Conservation (phyloP, 2,113 vertebrate genomes). For the Silurus glanis region DNA sequence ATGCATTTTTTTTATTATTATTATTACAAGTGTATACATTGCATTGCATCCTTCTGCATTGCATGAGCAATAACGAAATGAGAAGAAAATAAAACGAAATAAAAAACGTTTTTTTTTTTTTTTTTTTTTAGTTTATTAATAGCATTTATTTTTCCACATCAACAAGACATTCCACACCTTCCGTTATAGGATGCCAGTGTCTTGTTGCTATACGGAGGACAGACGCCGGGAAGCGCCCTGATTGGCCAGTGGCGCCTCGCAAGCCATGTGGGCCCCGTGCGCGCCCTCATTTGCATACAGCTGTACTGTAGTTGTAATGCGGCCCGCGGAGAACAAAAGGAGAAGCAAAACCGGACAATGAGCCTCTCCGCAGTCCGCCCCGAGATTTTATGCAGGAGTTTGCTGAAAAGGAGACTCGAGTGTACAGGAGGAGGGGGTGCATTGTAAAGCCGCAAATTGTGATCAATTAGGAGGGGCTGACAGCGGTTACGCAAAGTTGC, state of each 20-base stretch:
- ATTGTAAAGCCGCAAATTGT: constrained; percentile 58
- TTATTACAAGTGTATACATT: too few relatives aligned
- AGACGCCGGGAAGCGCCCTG: constrained; percentile 27
- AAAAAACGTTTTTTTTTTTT: not conserved
- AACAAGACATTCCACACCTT: not conserved
- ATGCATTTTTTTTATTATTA: too few relatives aligned
- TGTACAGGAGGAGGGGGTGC: constrained; percentile 39
- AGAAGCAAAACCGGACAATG: constrained; percentile 48
- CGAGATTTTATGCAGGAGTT: constrained; percentile 42
- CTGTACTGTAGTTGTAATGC: constrained; percentile 56
- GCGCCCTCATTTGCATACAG: constrained; percentile 59
- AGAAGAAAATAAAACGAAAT: not conserved
- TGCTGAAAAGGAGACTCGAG: constrained; percentile 40
- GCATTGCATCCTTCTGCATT: too few relatives aligned
- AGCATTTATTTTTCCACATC: not conserved
- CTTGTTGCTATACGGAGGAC: constrained; percentile 54
- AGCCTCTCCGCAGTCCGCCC: constrained; percentile 34
- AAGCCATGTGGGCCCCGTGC: constrained; percentile 55
- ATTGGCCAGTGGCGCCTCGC: constrained; percentile 52
- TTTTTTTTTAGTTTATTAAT: not conserved
- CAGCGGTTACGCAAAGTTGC: constrained; percentile 48
- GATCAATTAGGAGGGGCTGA: constrained; percentile 58
- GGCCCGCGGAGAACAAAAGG: constrained; percentile 46
- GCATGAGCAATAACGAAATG: not conserved
- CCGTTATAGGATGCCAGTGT: constrained; percentile 10